phyloP scores from a whole-genome alignment of 2,888 invertebrate species.

The Alitta virens region DNA sequence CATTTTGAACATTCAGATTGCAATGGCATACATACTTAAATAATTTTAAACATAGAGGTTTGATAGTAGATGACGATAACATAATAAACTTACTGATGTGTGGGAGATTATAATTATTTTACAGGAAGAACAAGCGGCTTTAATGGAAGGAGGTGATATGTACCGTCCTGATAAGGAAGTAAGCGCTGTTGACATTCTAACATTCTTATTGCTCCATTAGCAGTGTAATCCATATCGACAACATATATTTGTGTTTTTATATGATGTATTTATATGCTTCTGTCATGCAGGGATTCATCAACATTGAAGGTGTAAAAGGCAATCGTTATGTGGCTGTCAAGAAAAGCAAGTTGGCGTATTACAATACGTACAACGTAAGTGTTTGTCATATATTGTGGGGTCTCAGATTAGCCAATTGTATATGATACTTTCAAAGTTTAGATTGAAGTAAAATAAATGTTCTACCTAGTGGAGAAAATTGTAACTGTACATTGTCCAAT shows the following conservation, averaged over 20 bases:
- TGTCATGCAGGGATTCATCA: slow-evolving; percentile 41
- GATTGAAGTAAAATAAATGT: too few species aligned
- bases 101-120: not conserved
- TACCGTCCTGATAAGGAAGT: slow-evolving; percentile 39
- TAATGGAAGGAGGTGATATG: slow-evolving; percentile 38
- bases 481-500: too few species aligned
- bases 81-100: too few species aligned
- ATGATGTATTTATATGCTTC: slow-evolving; percentile 14
- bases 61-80: too few species aligned
- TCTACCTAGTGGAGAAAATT: too few species aligned
- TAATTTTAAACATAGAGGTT: too few species aligned
- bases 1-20: too few species aligned
- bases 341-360: slow-evolving; percentile 46
- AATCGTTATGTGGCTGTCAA: slow-evolving; percentile 47
- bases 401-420: too few species aligned
- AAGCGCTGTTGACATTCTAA: slow-evolving; percentile 9
- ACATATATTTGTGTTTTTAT: not conserved
- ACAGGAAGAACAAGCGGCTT: not conserved
- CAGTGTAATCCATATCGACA: not conserved
- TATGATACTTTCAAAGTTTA: too few species aligned
- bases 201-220: not conserved
- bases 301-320: slow-evolving; percentile 41
- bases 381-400: too few species aligned
- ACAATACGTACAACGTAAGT: slow-evolving; percentile 46
- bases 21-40: too few species aligned